Percentiles rank a stretch among this genome's conserved stretches.
Conservation (phyloP, 2,888 invertebrate genomes). For the Arge pagana region DNA sequence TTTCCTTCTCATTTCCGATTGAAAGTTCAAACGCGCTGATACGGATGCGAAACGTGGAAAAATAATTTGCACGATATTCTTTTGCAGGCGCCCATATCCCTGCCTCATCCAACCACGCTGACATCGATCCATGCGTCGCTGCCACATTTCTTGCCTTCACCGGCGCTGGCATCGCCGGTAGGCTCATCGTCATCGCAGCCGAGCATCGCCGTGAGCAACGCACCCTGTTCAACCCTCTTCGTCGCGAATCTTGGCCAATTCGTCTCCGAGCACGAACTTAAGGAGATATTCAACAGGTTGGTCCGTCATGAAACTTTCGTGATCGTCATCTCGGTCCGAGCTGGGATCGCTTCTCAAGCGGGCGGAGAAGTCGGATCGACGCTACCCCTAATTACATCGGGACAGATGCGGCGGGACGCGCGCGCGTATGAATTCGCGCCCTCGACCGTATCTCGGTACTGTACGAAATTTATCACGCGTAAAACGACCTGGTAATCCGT, state of each 20-base stretch:
- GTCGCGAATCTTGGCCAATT: conserved; percentile 98
- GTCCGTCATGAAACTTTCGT: conserved; percentile 35
- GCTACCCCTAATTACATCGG: too few relatives aligned
- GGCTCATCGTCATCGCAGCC: conserved; percentile 76
- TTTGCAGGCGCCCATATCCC: conserved; percentile 64
- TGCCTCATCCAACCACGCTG: conserved; percentile 69
- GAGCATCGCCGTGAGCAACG: conserved; percentile 74
- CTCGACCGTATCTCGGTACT: too few relatives aligned
- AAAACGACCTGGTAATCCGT: too few relatives aligned
- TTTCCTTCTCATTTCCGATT: too few relatives aligned
- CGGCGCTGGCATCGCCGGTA: conserved; percentile 88
- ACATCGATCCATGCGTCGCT: conserved; percentile 74
- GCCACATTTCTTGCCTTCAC: conserved; percentile 90
- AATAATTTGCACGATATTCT: too few relatives aligned
- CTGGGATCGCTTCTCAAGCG: not conserved
- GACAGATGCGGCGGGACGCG: too few relatives aligned
- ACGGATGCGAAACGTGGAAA: too few relatives aligned
- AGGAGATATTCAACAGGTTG: conserved; percentile 97
- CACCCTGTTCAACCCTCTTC: conserved; percentile 96
- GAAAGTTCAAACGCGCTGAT: too few relatives aligned
- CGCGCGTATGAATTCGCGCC: too few relatives aligned
- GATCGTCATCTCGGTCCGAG: not conserved
- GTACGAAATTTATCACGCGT: too few relatives aligned
- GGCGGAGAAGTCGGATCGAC: too few relatives aligned
- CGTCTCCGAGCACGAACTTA: conserved; percentile 97